phyloP scores from a whole-genome alignment of 1,140 invertebrate genomes.

The Amyelois transitella region DNA sequence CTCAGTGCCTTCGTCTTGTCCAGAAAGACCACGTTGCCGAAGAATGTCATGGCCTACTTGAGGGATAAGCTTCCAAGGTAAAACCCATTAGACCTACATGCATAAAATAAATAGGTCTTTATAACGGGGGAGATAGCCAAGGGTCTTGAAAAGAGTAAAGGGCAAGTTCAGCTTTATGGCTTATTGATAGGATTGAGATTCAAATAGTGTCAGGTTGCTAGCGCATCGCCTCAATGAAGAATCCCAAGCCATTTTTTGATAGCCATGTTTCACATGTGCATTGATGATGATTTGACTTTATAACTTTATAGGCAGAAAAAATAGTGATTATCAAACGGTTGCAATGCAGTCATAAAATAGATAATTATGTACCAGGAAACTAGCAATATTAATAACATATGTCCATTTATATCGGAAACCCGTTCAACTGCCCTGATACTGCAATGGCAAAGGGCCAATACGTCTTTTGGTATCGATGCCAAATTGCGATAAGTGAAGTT shows the following conservation, averaged over 20 bases:
- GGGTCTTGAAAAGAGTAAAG: too few species aligned
- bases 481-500: constrained; percentile 1
- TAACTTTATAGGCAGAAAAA: background rate
- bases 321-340: too few species aligned
- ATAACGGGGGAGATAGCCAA: too few species aligned
- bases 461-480: background rate
- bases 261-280: background rate
- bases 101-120: too few species aligned
- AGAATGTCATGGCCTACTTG: constrained; percentile 76
- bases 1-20: constrained; percentile 89
- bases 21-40: constrained; percentile 76
- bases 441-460: background rate
- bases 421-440: background rate
- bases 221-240: too few species aligned
- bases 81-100: background rate
- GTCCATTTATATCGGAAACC: background rate
- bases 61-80: constrained; percentile 78
- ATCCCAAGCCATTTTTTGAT: too few species aligned
- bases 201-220: too few species aligned
- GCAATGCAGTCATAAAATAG: background rate
- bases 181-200: too few species aligned
- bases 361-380: background rate
- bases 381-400: background rate
- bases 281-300: background rate
- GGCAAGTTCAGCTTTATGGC: too few species aligned